Conservation (phyloP, 2,797 vertebrate genomes). For the Macropodus opercularis region DNA sequence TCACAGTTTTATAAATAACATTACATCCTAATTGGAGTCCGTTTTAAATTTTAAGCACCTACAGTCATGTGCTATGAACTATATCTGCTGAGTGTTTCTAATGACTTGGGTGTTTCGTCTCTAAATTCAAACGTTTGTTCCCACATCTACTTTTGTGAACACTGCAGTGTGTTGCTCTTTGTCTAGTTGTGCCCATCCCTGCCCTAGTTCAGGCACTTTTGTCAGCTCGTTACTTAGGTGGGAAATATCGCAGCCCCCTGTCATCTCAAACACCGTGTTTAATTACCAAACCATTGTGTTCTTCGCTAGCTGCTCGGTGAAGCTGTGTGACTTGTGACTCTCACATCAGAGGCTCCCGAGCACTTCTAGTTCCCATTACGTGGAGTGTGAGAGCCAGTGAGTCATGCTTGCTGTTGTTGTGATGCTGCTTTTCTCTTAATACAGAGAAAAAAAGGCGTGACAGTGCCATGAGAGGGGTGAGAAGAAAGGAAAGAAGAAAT, state of each 20-base stretch:
- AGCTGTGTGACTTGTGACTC: slow-evolving; percentile 52
- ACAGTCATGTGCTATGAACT: too few species aligned
- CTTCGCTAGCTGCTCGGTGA: slow-evolving; percentile 22
- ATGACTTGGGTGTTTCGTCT: too few species aligned
- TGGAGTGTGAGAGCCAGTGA: slow-evolving; percentile 65
- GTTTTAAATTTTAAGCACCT: too few species aligned
- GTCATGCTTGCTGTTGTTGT: slow-evolving; percentile 66
- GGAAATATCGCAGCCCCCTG: slow-evolving; percentile 33
- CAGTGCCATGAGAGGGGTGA: not conserved
- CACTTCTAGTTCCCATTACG: slow-evolving; percentile 53
- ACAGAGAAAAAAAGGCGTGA: not conserved
- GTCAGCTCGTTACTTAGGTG: slow-evolving; percentile 32
- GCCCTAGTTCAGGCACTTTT: not conserved
- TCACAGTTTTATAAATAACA: too few species aligned
- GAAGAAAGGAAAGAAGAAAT: not conserved
- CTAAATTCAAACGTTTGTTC: too few species aligned
- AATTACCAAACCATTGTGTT: slow-evolving; percentile 14
- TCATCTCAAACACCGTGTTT: slow-evolving; percentile 39
- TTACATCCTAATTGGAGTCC: too few species aligned
- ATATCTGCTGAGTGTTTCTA: too few species aligned
- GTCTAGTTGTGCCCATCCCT: too few species aligned
- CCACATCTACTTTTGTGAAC: too few species aligned
- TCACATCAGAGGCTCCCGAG: slow-evolving; percentile 53
- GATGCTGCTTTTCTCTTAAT: slow-evolving; percentile 39
- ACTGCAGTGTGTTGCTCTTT: too few species aligned